Evolutionary conservation across 2,888 invertebrate genomes (phyloP).

Genomic region (Eupithecia centaureata): DNA sequence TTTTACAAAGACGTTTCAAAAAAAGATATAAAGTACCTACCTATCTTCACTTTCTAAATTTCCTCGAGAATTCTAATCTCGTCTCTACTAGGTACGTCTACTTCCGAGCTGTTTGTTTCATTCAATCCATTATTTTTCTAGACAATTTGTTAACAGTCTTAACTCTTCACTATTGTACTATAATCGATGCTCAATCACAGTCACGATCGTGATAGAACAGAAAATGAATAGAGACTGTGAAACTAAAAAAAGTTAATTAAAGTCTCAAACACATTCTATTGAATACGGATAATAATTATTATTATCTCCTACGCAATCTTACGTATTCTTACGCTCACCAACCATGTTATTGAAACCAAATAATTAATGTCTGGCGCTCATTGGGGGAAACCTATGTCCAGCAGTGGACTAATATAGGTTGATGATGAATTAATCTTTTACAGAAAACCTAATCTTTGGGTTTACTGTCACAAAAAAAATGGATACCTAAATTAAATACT

Average conservation of each 20-base stretch:
- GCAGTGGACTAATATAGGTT: too few relatives aligned
- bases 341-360: too few relatives aligned
- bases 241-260: neutral
- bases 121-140: constrained; percentile 7
- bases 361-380: too few relatives aligned
- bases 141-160: constrained; percentile 30
- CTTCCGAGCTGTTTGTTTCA: neutral
- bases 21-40: too few relatives aligned
- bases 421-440: neutral
- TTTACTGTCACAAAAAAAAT: neutral
- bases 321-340: neutral
- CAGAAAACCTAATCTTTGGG: neutral
- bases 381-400: too few relatives aligned
- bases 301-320: too few relatives aligned
- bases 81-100: too few relatives aligned
- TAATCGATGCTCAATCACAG: constrained; percentile 36
- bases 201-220: constrained; percentile 16
- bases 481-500: too few relatives aligned
- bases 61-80: neutral
- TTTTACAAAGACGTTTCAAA: too few relatives aligned
- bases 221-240: constrained; percentile 13
- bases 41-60: neutral
- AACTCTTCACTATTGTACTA: constrained; percentile 35
- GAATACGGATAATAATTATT: too few relatives aligned
- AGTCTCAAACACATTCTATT: too few relatives aligned